These are phyloP conservation scores for Lasioglossum vierecki DNA, from an alignment of 2,888 invertebrate genomes.

Conservation along the genomic window DNA sequence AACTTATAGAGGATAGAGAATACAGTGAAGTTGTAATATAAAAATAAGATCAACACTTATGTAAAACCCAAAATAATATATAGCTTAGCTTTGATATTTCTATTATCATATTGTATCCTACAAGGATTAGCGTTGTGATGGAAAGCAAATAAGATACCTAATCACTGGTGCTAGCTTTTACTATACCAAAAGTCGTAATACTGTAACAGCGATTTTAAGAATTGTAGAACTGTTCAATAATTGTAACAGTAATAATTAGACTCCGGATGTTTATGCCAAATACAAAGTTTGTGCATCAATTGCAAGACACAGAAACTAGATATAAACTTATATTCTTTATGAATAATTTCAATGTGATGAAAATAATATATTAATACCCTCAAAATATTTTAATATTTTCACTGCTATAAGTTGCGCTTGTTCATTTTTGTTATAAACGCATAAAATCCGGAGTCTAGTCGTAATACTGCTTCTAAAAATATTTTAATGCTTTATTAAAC, in stretches of 20 bases:
- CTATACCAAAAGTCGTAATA: neutral
- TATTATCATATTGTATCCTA: neutral
- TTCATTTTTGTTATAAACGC: no score
- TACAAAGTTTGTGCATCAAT: no score
- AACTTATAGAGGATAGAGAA: slow-evolving; percentile 10
- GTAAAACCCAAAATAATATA: neutral
- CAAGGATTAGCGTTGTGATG: neutral
- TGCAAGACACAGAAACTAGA: no score
- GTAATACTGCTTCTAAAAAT: neutral
- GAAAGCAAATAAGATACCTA: neutral
- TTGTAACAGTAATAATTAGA: neutral
- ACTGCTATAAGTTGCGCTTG: no score
- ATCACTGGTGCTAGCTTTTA: neutral
- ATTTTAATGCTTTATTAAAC: neutral
- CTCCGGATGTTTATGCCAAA: no score
- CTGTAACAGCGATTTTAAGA: neutral
- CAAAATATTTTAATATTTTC: no score
- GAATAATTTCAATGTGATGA: no score
- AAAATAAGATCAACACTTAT: neutral
- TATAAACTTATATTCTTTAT: no score
- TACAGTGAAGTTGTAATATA: slow-evolving; percentile 10
- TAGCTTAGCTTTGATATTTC: neutral
- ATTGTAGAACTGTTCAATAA: neutral
- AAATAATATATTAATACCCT: no score
- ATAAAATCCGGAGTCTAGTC: neutral